Evolutionary conservation across 2,888 invertebrate species (phyloP), one percentile per base, ranked within the genome.

Genomic region (Pandemis cinnamomeana): DNA sequence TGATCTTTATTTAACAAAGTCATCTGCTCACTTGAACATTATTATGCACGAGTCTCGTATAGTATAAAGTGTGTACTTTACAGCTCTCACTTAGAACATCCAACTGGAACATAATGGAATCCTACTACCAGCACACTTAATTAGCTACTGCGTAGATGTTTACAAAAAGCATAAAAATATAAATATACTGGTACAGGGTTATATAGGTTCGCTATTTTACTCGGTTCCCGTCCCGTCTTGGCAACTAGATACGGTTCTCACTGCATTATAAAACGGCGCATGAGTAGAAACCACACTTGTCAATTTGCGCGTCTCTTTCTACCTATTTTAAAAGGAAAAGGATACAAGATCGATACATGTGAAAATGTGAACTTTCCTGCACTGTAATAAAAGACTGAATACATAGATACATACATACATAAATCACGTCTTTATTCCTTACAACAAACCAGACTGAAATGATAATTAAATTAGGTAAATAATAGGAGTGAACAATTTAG

Each of bases 161-260:
- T 11, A 41, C 61, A 41, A n/a, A 61, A 62, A 62, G 44, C 36
- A 51, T 42, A 63, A 67, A 72, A 61, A 67, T 53, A 42, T 20
- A 42, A 27, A 41, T 61, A 67, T 48, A 61, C 53, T 71, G 42
- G 5, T 60, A 71, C 67, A 72, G 67, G 67, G 71, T 53, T 55
- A 68, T 55, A 48, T 46, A 66, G 61, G 76, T 76, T 72, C 72
- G 71, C 66, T 62, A 79, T 75, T 78, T 77, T 71, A 77, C 68
- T 55, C 76, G 58, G 75, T 75, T 77, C 75, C 77, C 77, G 36
- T 76, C 77, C 76, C 73, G 76, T 70, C 74, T 73, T 75, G 75
- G 73, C 78, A 78, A 77, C 76, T 78, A 75, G 79, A 78, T 78
- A 78, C 77, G 63, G 69, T 74, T 69, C 76, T 11, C 51, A 15